Evolutionary conservation across 1,140 invertebrate species (phyloP), one percentile per base, ranked within the genome.

Genomic region (Nymphalis io): DNA sequence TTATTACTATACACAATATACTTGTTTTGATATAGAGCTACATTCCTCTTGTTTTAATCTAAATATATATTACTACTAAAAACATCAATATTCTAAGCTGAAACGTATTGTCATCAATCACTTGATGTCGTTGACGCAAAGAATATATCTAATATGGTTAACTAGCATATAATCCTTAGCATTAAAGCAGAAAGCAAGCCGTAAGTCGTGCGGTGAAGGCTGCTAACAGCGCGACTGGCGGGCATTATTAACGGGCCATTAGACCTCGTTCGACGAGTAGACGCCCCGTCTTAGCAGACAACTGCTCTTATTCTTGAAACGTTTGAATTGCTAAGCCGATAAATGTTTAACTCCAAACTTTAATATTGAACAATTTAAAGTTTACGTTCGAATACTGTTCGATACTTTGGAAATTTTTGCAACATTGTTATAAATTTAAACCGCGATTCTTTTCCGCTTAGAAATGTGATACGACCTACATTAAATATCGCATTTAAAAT

Each of bases 161-260:
- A 51, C 16, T 1, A 51, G 60, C 48, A 51, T 68, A 68, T 40
- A 68, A 55, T 38, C 55, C 66, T 68, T 58, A 38, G 58, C 57
- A 68, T 58, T 51, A 20, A 51, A 51, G 46, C 46, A 51, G 66
- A 68, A 68, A 68, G 58, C 59, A 62, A 64, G 60, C 51, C 40
- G 51, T 67, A 58, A 69, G 44, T 69, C 60, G 62, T 55, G 48
- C 62, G 62, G 27, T 23, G 48, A 27, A 59, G 40, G 59, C 60
- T 67, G 63, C 48, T 67, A 72, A 62, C 64, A 67, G 48, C 64
- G 39, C 33, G 39, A 61, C 75, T 82, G 80, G 77, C 77, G 72
- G 72, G 77, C 76, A 83, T 83, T 84, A 81, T 80, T 80, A 83
- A 84, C 82, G 82, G 77, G 68, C 79, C 81, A 84, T 84, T 84